Conservation (phyloP, 1,140 invertebrate genomes). For the Armadillidium nasatum region DNA sequence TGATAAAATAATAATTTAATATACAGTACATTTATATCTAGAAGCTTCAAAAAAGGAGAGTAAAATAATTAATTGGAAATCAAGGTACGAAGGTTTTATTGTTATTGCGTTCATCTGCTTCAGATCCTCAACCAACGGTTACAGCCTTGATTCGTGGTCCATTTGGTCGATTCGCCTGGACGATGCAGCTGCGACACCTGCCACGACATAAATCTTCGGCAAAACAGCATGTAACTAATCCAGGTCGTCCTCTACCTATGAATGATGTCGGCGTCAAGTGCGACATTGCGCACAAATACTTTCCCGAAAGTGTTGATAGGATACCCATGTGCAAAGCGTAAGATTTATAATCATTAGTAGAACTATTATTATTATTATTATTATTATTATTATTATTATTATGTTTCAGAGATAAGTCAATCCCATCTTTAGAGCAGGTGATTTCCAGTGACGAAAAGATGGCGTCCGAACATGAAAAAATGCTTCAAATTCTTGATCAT, state of each 20-base stretch:
- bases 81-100: too few relatives aligned
- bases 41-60: too few relatives aligned
- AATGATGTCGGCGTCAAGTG: constrained; percentile 60
- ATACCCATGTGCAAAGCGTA: constrained; percentile 75
- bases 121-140: constrained; percentile 58
- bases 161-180: constrained; percentile 91
- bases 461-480: constrained; percentile 52
- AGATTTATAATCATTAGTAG: constrained; percentile 48
- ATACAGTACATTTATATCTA: too few relatives aligned
- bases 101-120: too few relatives aligned
- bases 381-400: too few relatives aligned
- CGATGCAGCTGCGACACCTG: constrained; percentile 76
- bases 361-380: too few relatives aligned
- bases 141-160: constrained; percentile 79
- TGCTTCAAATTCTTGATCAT: constrained; percentile 50
- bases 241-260: constrained; percentile 71
- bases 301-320: constrained; percentile 74
- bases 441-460: constrained; percentile 56
- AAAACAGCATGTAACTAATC: constrained; percentile 66
- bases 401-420: constrained; percentile 68
- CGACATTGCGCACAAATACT: constrained; percentile 67
- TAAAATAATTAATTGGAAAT: too few relatives aligned
- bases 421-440: constrained; percentile 70
- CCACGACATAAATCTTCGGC: constrained; percentile 67
- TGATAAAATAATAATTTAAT: too few relatives aligned